Base-by-base conservation (phyloP, 2,888 invertebrate genomes). In the Amiota mariae region DNA sequence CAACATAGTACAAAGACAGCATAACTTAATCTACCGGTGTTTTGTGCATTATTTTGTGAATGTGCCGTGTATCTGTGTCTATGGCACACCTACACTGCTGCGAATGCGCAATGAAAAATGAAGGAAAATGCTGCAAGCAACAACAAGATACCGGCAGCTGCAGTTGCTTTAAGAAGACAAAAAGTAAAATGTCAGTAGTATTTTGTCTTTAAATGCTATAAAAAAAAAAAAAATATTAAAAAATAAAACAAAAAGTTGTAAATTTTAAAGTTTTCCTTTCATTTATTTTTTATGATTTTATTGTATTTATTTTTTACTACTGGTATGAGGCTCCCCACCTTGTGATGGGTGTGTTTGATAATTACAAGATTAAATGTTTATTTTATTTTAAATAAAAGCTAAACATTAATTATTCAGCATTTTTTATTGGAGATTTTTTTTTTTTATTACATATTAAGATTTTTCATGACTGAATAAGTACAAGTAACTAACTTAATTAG, bases 111-210 rank as follows among this genome's bases (percentile, higher is more conserved):
- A 36, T 36, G 63, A 63, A 46, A 63, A 66, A 36, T 66, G 15
- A 15, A 68, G 51, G 24, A 51, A 68, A 68, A 51, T 59, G 59
- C 54, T 15, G 15, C 54, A 54, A 20, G 59, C 59, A 18, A 18
- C 18, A 54, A n/a, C 12, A 4, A n/a, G 8, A n/a, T n/a, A 12
- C n/a, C 13, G 54, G 54, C 54, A 6, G 12, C 54, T 10, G 54
- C 6, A 8, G 13, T 13, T 54, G 54, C 59, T 8, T 24, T 59
- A 8, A 59, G 8, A 20, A 15, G 10, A 18, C 18, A 11, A 10
- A 18, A 9, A 8, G 72, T 77, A 73, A 84, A 85, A 83, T 85
- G 85, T 82, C 85, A 85, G 81, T 75, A 13, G n/a, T n/a, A 54
- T 15, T 51, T n/a, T 24, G 47, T 18, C 8, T 54, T 54, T 68